These are phyloP conservation scores for Phymanthus crucifer DNA, from an alignment of 92 coral and sea anemone species.

Conservation along the genomic window DNA sequence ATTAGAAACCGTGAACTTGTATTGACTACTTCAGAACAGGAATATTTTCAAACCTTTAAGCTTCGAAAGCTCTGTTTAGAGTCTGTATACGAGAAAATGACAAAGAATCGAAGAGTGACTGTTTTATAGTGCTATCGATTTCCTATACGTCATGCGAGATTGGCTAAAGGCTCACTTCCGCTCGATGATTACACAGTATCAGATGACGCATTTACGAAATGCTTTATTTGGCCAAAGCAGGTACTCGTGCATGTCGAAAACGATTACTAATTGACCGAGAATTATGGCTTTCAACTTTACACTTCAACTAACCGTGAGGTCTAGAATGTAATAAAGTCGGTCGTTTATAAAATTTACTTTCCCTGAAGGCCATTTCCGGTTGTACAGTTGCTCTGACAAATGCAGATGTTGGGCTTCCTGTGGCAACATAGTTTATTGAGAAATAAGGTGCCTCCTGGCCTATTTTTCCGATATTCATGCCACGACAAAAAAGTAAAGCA, in stretches of 20 bases:
- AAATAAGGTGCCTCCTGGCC: not conserved
- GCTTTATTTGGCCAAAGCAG: not conserved
- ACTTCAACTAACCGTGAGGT: not conserved
- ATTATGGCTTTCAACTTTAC: not conserved
- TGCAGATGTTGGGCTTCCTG: not conserved
- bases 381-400: not conserved
- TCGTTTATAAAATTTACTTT: too few relatives aligned
- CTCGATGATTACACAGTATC: not conserved
- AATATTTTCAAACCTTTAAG: too few relatives aligned
- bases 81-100: not conserved
- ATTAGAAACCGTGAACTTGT: too few relatives aligned
- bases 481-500: not conserved
- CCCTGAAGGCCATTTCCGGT: too few relatives aligned
- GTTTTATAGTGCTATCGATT: conserved; percentile 3
- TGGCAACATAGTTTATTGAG: too few relatives aligned
- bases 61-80: too few relatives aligned
- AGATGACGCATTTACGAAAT: not conserved
- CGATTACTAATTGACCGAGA: not conserved
- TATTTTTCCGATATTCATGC: not conserved
- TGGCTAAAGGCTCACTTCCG: conserved; percentile 3
- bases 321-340: too few relatives aligned
- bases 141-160: conserved; percentile 1
- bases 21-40: too few relatives aligned
- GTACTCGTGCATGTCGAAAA: not conserved
- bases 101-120: not conserved